Conservation (phyloP, 2,888 invertebrate species). For the Nudaria mundana region DNA sequence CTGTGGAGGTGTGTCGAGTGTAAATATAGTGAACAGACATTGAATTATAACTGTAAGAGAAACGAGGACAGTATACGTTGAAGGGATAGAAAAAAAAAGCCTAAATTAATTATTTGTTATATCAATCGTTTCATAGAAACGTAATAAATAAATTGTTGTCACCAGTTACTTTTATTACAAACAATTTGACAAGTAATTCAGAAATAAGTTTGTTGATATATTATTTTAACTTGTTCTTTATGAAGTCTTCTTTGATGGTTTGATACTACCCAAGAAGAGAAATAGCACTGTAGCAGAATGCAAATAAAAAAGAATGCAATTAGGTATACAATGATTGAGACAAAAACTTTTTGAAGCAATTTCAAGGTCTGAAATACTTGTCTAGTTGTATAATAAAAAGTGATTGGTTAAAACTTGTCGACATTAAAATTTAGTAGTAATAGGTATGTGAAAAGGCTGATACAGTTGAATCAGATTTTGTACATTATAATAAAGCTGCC, state of each 20-base stretch:
- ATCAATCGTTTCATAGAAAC: slow-evolving; percentile 77
- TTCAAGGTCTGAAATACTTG: background rate
- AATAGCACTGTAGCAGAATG: background rate
- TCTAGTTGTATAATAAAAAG: slow-evolving; percentile 1
- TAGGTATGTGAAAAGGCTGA: slow-evolving; percentile 78
- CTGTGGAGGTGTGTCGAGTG: slow-evolving; percentile 45
- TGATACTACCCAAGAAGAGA: background rate
- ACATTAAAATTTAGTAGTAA: slow-evolving; percentile 73
- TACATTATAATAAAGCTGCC: slow-evolving; percentile 49
- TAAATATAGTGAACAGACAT: slow-evolving; percentile 49
- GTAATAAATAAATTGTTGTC: slow-evolving; percentile 63
- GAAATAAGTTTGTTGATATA: too few relatives aligned
- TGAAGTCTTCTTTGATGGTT: too few relatives aligned
- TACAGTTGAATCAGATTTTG: slow-evolving; percentile 67
- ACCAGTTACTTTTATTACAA: slow-evolving; percentile 2
- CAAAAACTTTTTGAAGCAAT: background rate
- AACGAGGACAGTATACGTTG: slow-evolving; percentile 73
- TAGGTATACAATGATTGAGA: background rate
- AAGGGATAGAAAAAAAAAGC: slow-evolving; percentile 76
- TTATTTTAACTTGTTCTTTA: too few relatives aligned
- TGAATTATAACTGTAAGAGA: slow-evolving; percentile 31
- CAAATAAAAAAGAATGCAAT: background rate
- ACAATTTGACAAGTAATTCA: slow-evolving; percentile 1
- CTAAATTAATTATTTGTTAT: slow-evolving; percentile 71
- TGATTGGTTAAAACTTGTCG: slow-evolving; percentile 53